These are phyloP conservation scores for Syngnathus floridae DNA, from an alignment of 2,113 vertebrate species.

Conservation along the genomic window DNA sequence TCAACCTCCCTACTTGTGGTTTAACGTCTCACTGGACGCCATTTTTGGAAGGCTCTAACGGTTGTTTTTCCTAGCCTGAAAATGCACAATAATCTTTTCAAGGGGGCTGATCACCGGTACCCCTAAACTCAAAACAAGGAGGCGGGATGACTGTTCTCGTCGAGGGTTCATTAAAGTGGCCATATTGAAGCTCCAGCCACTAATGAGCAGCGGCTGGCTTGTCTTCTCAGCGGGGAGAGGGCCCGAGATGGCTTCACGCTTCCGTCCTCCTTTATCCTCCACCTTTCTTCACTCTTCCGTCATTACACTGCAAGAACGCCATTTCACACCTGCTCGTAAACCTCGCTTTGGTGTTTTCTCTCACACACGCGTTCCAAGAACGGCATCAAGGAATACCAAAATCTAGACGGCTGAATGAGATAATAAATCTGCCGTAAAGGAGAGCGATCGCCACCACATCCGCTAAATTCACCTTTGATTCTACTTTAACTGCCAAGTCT, in stretches of 20 bases:
- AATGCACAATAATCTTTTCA: slow-evolving; percentile 43
- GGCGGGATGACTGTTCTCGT: slow-evolving; percentile 59
- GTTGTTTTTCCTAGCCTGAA: slow-evolving; percentile 22
- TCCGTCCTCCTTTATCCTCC: slow-evolving; percentile 21
- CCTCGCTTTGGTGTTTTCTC: slow-evolving; percentile 35
- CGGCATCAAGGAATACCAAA: not conserved
- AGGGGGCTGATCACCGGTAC: slow-evolving; percentile 46
- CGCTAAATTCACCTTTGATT: not conserved
- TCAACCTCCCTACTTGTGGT: slow-evolving; percentile 8
- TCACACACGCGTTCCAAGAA: too few species aligned
- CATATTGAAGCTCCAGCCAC: slow-evolving; percentile 64
- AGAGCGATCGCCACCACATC: not conserved
- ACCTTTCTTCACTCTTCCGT: slow-evolving; percentile 39
- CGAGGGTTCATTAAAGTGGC: slow-evolving; percentile 60
- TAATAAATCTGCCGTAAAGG: not conserved
- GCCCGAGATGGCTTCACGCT: slow-evolving; percentile 29
- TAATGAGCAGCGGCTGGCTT: slow-evolving; percentile 66
- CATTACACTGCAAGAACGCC: slow-evolving; percentile 30
- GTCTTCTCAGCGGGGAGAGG: slow-evolving; percentile 49
- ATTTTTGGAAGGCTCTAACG: slow-evolving; percentile 13
- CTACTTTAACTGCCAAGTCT: not conserved
- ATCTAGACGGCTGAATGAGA: not conserved
- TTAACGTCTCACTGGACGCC: slow-evolving; percentile 18
- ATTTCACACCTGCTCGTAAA: slow-evolving; percentile 60
- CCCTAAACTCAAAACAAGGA: slow-evolving; percentile 40